A percentile compares a stretch with the other conserved stretches of the same genome.
Conservation (phyloP, 1,140 invertebrate species). For the Sesamia nonagrioides region DNA sequence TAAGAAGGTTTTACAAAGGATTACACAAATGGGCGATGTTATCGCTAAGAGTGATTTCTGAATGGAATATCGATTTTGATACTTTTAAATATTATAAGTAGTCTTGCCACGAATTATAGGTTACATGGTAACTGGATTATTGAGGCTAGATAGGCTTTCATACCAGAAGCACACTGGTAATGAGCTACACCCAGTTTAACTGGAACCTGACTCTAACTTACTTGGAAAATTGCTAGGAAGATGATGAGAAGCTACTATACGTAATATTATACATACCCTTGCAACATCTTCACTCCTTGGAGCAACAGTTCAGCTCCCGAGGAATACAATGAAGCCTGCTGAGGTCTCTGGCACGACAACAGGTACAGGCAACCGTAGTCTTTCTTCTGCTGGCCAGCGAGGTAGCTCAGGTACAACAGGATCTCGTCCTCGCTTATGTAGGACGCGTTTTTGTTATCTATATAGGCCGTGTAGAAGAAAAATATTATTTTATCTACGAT, state of each 20-base stretch:
- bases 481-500: no score
- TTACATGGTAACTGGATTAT: no score
- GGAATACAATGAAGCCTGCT: slow-evolving; percentile 91
- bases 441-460: slow-evolving; percentile 83
- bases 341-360: slow-evolving; percentile 92
- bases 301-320: slow-evolving; percentile 92
- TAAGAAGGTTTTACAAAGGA: no score
- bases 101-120: no score
- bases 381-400: slow-evolving; percentile 89
- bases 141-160: no score
- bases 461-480: not conserved
- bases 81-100: no score
- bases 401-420: slow-evolving; percentile 90
- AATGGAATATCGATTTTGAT: no score
- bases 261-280: slow-evolving; percentile 87
- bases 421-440: slow-evolving; percentile 90
- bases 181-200: no score
- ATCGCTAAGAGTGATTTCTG: no score
- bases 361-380: slow-evolving; percentile 92
- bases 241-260: not conserved
- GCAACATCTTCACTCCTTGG: slow-evolving; percentile 90
- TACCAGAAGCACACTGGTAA: no score
- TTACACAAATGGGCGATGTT: no score
- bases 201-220: no score
- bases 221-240: not conserved